These are phyloP conservation scores for Leptonema lineaticorne DNA, from an alignment of 1,140 invertebrate genomes.

Conservation along the genomic window DNA sequence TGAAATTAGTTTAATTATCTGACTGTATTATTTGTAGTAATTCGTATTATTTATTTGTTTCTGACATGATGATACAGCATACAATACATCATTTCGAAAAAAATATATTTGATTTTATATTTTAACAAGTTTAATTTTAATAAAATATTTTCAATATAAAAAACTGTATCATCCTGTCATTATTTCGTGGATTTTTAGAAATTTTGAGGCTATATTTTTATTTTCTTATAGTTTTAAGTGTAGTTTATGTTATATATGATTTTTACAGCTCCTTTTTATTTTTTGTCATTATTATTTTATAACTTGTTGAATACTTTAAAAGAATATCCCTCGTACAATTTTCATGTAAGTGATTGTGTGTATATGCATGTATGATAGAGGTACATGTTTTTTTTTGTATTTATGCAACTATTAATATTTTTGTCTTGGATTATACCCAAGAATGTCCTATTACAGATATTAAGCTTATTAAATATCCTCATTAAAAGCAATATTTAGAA, in stretches of 20 bases:
- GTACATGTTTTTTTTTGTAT: too few species aligned
- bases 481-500: conserved; percentile 15
- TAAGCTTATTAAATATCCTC: conserved; percentile 7
- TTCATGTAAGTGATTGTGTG: background rate
- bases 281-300: conserved; percentile 3
- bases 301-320: background rate
- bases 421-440: background rate
- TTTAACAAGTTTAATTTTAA: too few species aligned
- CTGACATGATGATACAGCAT: background rate
- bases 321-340: conserved; percentile 10
- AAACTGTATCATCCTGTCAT: conserved; percentile 11
- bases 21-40: conserved; percentile 26
- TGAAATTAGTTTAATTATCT: conserved; percentile 12
- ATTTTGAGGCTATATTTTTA: conserved; percentile 30
- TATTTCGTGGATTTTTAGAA: conserved; percentile 12
- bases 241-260: conserved; percentile 5
- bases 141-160: background rate
- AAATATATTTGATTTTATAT: too few species aligned
- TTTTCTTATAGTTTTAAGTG: conserved; percentile 7
- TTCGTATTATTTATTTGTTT: conserved; percentile 29
- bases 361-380: background rate
- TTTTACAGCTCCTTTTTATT: background rate
- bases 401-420: too few species aligned
- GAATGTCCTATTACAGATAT: conserved; percentile 14
- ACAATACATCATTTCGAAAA: too few species aligned